These are phyloP conservation scores for Alces alces DNA, from an alignment of 2,113 vertebrate genomes.

Conservation along the genomic window DNA sequence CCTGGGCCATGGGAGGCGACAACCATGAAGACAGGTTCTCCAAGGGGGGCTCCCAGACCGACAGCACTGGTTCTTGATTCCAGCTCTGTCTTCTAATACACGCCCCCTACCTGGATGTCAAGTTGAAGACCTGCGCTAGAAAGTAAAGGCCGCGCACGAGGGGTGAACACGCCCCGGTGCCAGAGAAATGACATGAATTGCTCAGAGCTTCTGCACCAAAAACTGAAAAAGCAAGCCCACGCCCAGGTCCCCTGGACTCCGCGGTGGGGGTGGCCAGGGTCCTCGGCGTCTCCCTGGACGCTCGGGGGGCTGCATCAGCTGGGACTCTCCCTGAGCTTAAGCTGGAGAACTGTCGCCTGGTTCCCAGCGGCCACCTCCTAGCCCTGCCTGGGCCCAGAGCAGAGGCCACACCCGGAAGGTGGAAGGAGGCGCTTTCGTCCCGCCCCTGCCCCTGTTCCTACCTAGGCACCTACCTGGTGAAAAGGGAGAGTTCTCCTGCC, in stretches of 20 bases:
- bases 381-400: background rate
- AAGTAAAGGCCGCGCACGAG: background rate
- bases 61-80: background rate
- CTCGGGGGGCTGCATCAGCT: background rate
- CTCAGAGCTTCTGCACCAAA: background rate
- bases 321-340: background rate
- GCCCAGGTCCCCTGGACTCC: rapidly evolving
- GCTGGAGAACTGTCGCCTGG: rapidly evolving
- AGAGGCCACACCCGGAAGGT: background rate
- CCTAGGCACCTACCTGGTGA: constrained; percentile 83
- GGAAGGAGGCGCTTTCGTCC: background rate
- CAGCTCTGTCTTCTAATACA: background rate
- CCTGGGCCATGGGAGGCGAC: background rate
- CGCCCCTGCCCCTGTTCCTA: background rate
- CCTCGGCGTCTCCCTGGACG: background rate
- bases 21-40: background rate
- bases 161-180: background rate
- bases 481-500: constrained; percentile 63
- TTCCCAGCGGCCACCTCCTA: background rate
- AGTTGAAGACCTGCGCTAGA: background rate
- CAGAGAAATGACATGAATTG: rapidly evolving
- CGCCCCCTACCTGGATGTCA: background rate
- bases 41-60: background rate
- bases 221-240: rapidly evolving
- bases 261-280: background rate